phyloP scores from a whole-genome alignment of 2,888 invertebrate genomes.

The Thymelicus lineola region DNA sequence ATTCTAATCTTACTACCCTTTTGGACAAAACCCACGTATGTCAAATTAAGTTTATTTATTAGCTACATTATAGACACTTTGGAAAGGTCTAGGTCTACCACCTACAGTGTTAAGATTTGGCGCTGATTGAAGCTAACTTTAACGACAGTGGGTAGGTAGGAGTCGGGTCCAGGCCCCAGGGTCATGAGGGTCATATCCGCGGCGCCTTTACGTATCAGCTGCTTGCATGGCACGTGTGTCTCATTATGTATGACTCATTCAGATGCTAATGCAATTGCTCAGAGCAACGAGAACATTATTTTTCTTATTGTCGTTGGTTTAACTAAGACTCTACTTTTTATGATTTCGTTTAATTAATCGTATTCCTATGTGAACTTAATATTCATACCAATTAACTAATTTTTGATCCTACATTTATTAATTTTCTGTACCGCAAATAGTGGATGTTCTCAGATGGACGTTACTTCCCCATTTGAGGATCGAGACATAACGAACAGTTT shows the following conservation, averaged over 20 bases:
- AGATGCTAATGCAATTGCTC: slow-evolving; percentile 33
- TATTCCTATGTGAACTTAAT: not conserved
- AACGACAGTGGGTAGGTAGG: slow-evolving; percentile 62
- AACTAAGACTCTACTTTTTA: no score
- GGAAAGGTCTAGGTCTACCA: not conserved
- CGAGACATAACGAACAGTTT: no score
- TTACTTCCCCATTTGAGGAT: no score
- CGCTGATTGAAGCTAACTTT: slow-evolving; percentile 65
- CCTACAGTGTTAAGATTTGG: slow-evolving; percentile 15
- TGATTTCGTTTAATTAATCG: no score
- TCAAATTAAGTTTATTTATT: slow-evolving; percentile 1
- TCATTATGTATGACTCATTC: slow-evolving; percentile 54
- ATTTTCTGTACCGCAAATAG: no score
- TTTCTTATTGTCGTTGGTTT: not conserved
- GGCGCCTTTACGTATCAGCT: slow-evolving; percentile 57
- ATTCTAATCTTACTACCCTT: not conserved
- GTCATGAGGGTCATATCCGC: slow-evolving; percentile 27
- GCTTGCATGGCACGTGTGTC: slow-evolving; percentile 57
- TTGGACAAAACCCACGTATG: not conserved
- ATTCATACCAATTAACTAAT: no score
- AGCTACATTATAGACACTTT: not conserved
- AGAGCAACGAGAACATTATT: not conserved
- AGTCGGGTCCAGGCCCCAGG: slow-evolving; percentile 52
- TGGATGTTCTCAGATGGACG: no score
- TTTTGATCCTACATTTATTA: no score